Percentiles rank a stretch among this genome's conserved stretches.
phyloP scores from a whole-genome alignment of 2,113 vertebrate genomes.

The Cynoglossus semilaevis region DNA sequence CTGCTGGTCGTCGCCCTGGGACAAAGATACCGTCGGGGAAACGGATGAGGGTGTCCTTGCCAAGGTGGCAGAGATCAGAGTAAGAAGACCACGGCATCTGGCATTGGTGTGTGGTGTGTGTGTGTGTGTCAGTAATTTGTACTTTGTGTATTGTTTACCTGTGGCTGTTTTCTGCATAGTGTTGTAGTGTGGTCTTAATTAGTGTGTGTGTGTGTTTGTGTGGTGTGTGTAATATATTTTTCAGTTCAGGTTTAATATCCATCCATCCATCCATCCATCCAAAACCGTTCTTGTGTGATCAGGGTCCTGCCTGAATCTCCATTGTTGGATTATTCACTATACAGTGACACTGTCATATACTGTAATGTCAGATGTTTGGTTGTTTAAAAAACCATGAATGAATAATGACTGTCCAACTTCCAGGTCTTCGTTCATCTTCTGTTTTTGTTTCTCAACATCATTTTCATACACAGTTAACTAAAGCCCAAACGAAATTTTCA shows the following conservation, averaged over 20 bases:
- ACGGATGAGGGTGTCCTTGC: conserved; percentile 53
- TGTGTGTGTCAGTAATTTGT: conserved; percentile 5
- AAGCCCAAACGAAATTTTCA: no score
- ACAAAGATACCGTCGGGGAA: conserved; percentile 50
- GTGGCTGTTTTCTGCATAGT: not conserved
- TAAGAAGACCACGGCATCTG: conserved; percentile 71
- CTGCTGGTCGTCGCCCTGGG: conserved; percentile 67
- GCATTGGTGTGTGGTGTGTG: conserved; percentile 63
- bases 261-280: no score
- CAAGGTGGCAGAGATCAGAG: conserved; percentile 69
- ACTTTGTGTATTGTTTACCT: not conserved
- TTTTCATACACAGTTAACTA: no score
- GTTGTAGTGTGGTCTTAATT: not conserved
- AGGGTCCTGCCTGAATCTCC: not conserved
- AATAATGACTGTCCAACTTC: no score
- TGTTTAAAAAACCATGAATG: no score
- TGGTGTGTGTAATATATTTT: not conserved
- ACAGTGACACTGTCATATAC: conserved; percentile 27
- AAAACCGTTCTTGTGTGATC: no score
- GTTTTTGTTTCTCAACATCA: no score
- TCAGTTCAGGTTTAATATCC: no score
- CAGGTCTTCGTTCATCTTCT: no score
- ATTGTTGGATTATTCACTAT: conserved; percentile 34
- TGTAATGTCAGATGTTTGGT: conserved; percentile 19
- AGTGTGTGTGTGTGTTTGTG: not conserved